A percentile compares a stretch with the other conserved stretches of the same genome.
phyloP scores from a whole-genome alignment of 2,888 invertebrate genomes.

The Cryptocheilus praepositus region DNA sequence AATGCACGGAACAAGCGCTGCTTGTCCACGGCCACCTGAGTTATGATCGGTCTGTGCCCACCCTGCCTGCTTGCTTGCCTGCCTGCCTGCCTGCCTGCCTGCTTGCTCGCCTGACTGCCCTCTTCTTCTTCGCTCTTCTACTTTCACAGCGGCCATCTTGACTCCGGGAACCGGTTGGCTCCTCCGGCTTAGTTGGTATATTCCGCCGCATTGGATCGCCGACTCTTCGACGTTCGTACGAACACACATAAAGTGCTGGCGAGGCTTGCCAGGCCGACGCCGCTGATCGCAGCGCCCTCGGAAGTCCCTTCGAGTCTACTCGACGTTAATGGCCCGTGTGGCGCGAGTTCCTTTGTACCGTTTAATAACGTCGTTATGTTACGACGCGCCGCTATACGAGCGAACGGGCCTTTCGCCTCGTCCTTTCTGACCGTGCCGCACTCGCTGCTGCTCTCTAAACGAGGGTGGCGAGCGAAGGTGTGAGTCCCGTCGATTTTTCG shows the following conservation, averaged over 20 bases:
- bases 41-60: constrained; percentile 69
- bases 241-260: neutral
- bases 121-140: constrained; percentile 45
- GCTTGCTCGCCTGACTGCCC: constrained; percentile 32
- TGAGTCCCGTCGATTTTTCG: neutral
- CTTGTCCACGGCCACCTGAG: constrained; percentile 68
- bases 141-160: constrained; percentile 64
- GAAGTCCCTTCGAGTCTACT: constrained; percentile 38
- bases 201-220: constrained; percentile 18
- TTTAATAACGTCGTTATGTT: constrained; percentile 47
- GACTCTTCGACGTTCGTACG: constrained; percentile 5
- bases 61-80: constrained; percentile 60
- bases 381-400: constrained; percentile 21
- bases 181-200: constrained; percentile 31
- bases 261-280: constrained; percentile 1
- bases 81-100: constrained; percentile 42
- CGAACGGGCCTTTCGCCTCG: constrained; percentile 30
- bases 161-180: constrained; percentile 59
- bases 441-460: neutral
- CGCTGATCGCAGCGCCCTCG: constrained; percentile 38
- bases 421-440: neutral
- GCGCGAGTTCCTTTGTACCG: constrained; percentile 48
- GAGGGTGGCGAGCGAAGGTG: neutral
- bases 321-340: constrained; percentile 45
- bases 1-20: constrained; percentile 68